Evolutionary conservation across 1,140 invertebrate genomes (phyloP).

Genomic region (Chlorops oryzae): DNA sequence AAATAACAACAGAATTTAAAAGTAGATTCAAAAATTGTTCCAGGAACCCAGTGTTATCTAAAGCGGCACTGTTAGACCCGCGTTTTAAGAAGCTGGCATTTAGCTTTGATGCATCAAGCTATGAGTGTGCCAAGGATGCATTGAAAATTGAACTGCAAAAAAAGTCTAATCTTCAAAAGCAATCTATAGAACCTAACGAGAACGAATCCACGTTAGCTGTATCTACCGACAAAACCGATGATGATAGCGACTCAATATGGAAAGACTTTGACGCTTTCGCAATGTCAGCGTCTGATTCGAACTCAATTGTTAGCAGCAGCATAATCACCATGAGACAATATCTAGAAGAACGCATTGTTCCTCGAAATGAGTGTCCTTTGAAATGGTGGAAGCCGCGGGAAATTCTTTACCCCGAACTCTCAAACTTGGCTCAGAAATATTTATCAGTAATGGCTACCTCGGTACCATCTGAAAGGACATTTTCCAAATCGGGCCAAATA

Average conservation of each 20-base stretch:
- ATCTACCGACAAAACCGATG: neutral
- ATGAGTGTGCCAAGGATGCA: too few species aligned
- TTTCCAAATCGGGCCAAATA: too few species aligned
- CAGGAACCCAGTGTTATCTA: neutral
- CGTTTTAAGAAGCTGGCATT: too few species aligned
- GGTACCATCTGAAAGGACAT: conserved; percentile 44
- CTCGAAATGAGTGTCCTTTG: too few species aligned
- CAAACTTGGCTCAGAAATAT: conserved; percentile 34
- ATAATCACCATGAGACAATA: conserved; percentile 30
- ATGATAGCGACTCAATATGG: conserved; percentile 14
- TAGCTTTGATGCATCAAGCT: too few species aligned
- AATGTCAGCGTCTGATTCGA: conserved; percentile 18
- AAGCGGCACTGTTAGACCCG: too few species aligned
- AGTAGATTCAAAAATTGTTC: neutral
- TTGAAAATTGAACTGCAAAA: neutral
- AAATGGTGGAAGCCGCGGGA: too few species aligned
- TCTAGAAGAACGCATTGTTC: conserved; percentile 26
- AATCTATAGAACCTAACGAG: too few species aligned
- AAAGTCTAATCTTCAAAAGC: neutral
- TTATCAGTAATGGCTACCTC: conserved; percentile 38
- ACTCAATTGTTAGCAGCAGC: conserved; percentile 15
- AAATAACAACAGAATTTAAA: too few species aligned
- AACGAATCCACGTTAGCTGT: neutral
- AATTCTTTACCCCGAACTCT: conserved; percentile 30
- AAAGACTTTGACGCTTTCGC: too few species aligned